Evolutionary conservation across 64 coral and sea anemone species (phyloP).

Genomic region (Dendronephthya gigantea): DNA sequence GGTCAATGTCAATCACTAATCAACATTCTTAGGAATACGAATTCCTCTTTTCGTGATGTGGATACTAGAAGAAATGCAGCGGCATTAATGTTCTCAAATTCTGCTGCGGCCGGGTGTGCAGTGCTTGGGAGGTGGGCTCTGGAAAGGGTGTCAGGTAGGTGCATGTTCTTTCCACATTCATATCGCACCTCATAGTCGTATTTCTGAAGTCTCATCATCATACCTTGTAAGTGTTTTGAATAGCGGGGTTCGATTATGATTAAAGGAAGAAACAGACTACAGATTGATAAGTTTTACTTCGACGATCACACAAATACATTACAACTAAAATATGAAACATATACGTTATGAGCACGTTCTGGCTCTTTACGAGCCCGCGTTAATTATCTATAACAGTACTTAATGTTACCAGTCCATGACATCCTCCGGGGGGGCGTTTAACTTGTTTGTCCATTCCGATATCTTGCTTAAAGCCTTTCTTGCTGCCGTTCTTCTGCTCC

Average conservation of each 20-base stretch:
- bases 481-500: neutral
- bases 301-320: too few relatives aligned
- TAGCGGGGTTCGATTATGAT: too few relatives aligned
- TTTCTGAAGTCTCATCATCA: too few relatives aligned
- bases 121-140: neutral
- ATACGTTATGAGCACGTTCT: too few relatives aligned
- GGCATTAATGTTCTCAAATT: constrained; percentile 20
- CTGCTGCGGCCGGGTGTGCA: neutral
- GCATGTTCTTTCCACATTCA: constrained; percentile 10
- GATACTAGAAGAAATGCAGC: constrained; percentile 18
- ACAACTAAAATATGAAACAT: too few relatives aligned
- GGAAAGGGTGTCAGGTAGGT: constrained; percentile 22
- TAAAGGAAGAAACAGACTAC: too few relatives aligned
- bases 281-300: too few relatives aligned
- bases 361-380: too few relatives aligned
- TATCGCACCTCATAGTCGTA: constrained; percentile 8
- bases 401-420: neutral
- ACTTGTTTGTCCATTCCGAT: neutral
- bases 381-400: too few relatives aligned
- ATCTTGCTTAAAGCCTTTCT: neutral
- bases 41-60: neutral
- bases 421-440: constrained; percentile 1
- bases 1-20: too few relatives aligned
- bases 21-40: too few relatives aligned
- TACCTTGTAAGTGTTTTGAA: too few relatives aligned